A percentile compares a stretch with the other conserved stretches of the same genome.
phyloP scores from a whole-genome alignment of 2,888 invertebrate genomes.

The Seira musarum region DNA sequence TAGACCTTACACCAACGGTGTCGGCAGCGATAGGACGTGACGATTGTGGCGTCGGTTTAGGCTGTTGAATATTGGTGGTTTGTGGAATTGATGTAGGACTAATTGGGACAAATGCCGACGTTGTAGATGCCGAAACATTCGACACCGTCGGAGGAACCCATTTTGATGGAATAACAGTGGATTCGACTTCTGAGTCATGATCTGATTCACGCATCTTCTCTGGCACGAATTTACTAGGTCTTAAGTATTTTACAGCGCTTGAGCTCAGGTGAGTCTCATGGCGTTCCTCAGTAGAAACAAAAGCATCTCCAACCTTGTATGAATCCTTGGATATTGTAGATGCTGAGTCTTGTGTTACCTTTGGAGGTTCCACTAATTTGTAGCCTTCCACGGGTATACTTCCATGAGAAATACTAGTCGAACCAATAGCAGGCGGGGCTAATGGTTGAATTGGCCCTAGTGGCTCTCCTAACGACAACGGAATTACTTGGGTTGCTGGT shows the following conservation, averaged over 20 bases:
- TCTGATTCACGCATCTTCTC: slow-evolving; percentile 80
- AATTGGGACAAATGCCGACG: slow-evolving; percentile 77
- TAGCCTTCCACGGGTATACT: slow-evolving; percentile 32
- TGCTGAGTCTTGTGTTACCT: slow-evolving; percentile 26
- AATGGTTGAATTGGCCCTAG: slow-evolving; percentile 22
- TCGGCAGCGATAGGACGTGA: not conserved
- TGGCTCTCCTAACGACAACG: slow-evolving; percentile 13
- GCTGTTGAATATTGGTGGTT: slow-evolving; percentile 34
- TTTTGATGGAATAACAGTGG: slow-evolving; percentile 77
- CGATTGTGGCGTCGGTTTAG: not conserved
- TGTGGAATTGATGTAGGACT: slow-evolving; percentile 71
- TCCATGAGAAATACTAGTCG: too few species aligned
- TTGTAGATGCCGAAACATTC: slow-evolving; percentile 48
- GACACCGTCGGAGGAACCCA: slow-evolving; percentile 74
- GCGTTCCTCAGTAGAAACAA: slow-evolving; percentile 14
- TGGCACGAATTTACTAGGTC: slow-evolving; percentile 80
- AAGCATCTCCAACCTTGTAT: slow-evolving; percentile 29
- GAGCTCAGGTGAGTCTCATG: slow-evolving; percentile 26
- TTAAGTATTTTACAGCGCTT: slow-evolving; percentile 71
- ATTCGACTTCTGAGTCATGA: slow-evolving; percentile 82
- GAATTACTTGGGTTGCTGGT: not conserved
- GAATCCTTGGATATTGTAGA: slow-evolving; percentile 21
- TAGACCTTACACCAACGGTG: slow-evolving; percentile 31
- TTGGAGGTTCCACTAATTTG: slow-evolving; percentile 39
- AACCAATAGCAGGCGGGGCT: slow-evolving; percentile 19